Conservation (phyloP, 1,140 invertebrate species). For the Adelges cooleyi region DNA sequence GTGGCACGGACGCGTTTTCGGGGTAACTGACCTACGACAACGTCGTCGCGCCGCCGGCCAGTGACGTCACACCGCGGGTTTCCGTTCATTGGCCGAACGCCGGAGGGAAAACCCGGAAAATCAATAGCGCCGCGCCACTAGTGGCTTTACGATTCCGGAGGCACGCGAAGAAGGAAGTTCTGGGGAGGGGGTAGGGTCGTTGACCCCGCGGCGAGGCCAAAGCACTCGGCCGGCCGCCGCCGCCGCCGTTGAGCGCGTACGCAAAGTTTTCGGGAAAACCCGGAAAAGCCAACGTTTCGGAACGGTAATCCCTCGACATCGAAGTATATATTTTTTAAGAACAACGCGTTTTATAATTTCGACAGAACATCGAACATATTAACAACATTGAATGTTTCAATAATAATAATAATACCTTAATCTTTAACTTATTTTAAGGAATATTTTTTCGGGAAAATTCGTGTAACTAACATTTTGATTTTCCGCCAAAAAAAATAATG, state of each 20-base stretch:
- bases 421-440: too few species aligned
- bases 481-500: too few species aligned
- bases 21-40: constrained; percentile 27
- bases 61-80: constrained; percentile 9
- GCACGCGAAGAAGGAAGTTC: background rate
- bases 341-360: too few species aligned
- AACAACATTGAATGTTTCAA: too few species aligned
- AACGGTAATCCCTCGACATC: too few species aligned
- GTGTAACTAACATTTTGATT: too few species aligned
- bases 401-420: too few species aligned
- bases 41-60: background rate
- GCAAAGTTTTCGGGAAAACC: background rate
- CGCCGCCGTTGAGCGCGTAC: background rate
- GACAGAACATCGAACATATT: too few species aligned
- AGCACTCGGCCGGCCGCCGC: background rate
- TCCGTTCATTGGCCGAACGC: background rate
- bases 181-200: background rate
- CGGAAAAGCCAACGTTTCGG: too few species aligned
- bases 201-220: constrained; percentile 5
- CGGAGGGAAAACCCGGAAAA: background rate
- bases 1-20: background rate
- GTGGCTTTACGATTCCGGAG: background rate
- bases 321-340: too few species aligned
- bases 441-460: too few species aligned
- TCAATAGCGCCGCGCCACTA: constrained; percentile 26